Percentiles rank a stretch among this genome's conserved stretches.
phyloP scores from a whole-genome alignment of 1,140 invertebrate species.

The Ctenoplectra terminalis region DNA sequence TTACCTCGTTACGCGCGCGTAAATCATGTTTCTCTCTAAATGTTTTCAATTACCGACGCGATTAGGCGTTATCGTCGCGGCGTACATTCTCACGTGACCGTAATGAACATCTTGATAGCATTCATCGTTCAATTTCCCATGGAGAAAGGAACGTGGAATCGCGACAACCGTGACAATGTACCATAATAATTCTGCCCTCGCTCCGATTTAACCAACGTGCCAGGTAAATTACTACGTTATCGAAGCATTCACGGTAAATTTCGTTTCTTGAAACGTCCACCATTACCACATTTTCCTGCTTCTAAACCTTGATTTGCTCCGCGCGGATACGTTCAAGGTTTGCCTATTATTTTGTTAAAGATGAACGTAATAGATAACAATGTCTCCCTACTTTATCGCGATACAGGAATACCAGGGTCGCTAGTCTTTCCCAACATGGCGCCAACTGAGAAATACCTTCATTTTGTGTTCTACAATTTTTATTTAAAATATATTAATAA shows the following conservation, averaged over 20 bases:
- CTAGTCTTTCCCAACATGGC: too few species aligned
- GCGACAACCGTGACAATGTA: slow-evolving; percentile 20
- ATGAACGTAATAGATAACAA: too few species aligned
- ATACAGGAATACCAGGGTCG: too few species aligned
- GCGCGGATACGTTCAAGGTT: neutral
- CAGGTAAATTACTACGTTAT: neutral
- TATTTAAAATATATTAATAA: too few species aligned
- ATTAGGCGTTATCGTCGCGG: neutral
- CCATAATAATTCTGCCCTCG: neutral
- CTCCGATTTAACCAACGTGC: neutral
- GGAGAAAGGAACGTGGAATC: neutral
- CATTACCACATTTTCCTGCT: slow-evolving; percentile 18
- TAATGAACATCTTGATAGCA: slow-evolving; percentile 42
- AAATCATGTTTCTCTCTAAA: slow-evolving; percentile 8
- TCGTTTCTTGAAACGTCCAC: neutral
- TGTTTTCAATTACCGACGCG: slow-evolving; percentile 7
- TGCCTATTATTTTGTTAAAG: too few species aligned
- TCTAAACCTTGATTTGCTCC: too few species aligned
- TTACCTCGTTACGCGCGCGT: neutral
- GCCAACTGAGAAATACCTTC: too few species aligned
- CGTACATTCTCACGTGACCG: slow-evolving; percentile 15
- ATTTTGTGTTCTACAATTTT: too few species aligned
- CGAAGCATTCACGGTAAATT: neutral
- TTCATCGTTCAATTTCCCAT: slow-evolving; percentile 29
- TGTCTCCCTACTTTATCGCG: too few species aligned